Evolutionary conservation across 2,888 invertebrate species (phyloP), one percentile per base, ranked within the genome.

Genomic region (Empis livida): DNA sequence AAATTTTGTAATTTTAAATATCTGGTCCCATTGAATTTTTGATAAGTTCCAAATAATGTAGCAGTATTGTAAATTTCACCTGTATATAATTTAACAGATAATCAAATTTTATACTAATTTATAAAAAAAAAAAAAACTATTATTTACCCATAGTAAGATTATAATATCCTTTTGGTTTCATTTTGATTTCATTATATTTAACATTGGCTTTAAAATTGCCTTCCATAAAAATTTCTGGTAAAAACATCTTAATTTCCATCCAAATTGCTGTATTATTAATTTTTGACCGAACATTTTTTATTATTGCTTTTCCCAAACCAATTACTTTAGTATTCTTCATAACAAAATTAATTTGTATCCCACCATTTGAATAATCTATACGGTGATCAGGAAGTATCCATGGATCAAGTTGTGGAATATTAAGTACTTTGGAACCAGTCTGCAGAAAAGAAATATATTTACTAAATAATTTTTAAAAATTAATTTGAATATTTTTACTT

Each of bases 171-270:
- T 72, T 71, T 38, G 82, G 80, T 53, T 74, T 74, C 51, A 84
- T 60, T 48, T 74, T 74, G 55, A 82, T 67, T 3, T 74, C 70
- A 43, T 79, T 80, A 53, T 82, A 72, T 46, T 73, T 69, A 9
- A 82, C 82, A 52, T 78, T 75, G 5, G 77, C 80, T 56, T 74
- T 73, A 61, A 79, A 82, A 23, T 73, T 67, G 5, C 82, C 80
- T 35, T 71, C 75, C 2, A 78, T 67, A 41, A 68, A 62, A 3
- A 80, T 61, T 54, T 70, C 70, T 1, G 80, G 78, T 41, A 78
- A 62, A 31, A 72, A 72, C 49, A 78, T 59, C 53, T 81, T 79
- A 30, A 81, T 56, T 62, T 81, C 80, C 42, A 82, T 60, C 42
- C 75, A 71, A 51, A 82, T 76, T 35, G 68, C 70, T 48, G 76